phyloP scores from a whole-genome alignment of 2,888 invertebrate species.

The Melanotus villosus region DNA sequence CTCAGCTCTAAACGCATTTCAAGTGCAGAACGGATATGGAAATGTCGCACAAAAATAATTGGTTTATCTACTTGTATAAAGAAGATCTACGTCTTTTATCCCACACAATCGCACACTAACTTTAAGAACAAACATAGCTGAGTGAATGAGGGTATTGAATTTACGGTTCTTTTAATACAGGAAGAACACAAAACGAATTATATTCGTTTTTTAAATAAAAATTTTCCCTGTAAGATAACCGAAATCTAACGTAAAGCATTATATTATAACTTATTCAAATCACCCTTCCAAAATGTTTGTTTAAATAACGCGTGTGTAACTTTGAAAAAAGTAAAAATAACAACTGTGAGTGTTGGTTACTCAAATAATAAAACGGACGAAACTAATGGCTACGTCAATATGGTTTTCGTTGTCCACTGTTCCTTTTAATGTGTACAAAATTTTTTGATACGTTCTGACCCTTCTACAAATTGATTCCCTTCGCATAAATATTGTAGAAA shows the following conservation, averaged over 20 bases:
- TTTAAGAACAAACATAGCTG: slow-evolving; percentile 32
- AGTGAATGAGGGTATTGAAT: slow-evolving; percentile 23
- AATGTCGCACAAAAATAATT: slow-evolving; percentile 60
- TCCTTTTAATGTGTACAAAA: slow-evolving; percentile 30
- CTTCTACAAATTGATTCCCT: slow-evolving; percentile 20
- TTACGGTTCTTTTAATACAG: slow-evolving; percentile 24
- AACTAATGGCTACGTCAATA: slow-evolving; percentile 57
- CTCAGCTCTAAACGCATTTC: slow-evolving; percentile 54
- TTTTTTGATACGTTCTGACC: slow-evolving; percentile 37
- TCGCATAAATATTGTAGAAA: neutral
- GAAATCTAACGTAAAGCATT: neutral
- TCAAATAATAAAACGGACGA: slow-evolving; percentile 53
- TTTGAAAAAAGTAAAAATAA: slow-evolving; percentile 54
- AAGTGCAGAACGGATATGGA: slow-evolving; percentile 56
- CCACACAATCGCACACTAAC: slow-evolving; percentile 44
- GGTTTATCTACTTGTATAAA: slow-evolving; percentile 55
- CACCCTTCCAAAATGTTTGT: slow-evolving; percentile 30
- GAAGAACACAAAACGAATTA: neutral
- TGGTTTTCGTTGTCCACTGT: slow-evolving; percentile 32
- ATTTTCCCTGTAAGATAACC: no score
- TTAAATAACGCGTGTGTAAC: slow-evolving; percentile 41
- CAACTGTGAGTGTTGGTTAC: slow-evolving; percentile 58
- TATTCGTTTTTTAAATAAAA: neutral
- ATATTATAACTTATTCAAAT: neutral
- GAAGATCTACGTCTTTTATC: slow-evolving; percentile 46